Evolutionary conservation across 2,888 invertebrate genomes (phyloP).

Genomic region (Drosophila emarginata): DNA sequence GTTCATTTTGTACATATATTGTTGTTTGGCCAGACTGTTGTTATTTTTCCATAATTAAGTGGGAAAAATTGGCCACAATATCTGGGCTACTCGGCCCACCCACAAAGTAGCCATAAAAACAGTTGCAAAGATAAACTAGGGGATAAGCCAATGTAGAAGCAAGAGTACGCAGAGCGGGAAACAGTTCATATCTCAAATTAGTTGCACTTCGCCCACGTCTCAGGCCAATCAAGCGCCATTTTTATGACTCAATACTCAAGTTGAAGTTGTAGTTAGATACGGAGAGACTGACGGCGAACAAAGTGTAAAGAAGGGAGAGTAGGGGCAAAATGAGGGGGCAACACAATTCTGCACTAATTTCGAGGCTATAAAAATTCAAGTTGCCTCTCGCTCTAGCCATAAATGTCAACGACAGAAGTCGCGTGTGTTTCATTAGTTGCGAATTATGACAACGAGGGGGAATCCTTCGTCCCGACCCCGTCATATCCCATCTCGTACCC

Average conservation of each 20-base stretch:
- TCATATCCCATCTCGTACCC: neutral
- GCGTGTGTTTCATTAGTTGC: slow-evolving; percentile 75
- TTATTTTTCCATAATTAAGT: slow-evolving; percentile 70
- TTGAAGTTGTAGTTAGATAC: slow-evolving; percentile 2
- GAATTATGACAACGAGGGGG: slow-evolving; percentile 62
- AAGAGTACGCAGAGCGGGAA: neutral
- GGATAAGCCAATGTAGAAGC: slow-evolving; percentile 16
- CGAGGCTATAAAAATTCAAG: slow-evolving; percentile 72
- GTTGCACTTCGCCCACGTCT: slow-evolving; percentile 71
- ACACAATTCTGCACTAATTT: slow-evolving; percentile 70
- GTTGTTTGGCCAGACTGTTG: slow-evolving; percentile 35
- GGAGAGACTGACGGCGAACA: too few relatives aligned
- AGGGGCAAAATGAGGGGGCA: neutral
- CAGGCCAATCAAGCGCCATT: slow-evolving; percentile 67
- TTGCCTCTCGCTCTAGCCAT: slow-evolving; percentile 57
- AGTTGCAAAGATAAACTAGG: slow-evolving; percentile 64
- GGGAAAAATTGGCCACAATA: slow-evolving; percentile 63
- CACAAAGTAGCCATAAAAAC: slow-evolving; percentile 63
- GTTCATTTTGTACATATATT: slow-evolving; percentile 19
- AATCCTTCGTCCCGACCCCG: slow-evolving; percentile 13
- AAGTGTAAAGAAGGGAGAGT: neutral
- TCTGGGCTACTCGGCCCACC: slow-evolving; percentile 38
- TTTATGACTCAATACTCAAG: slow-evolving; percentile 66
- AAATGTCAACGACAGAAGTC: slow-evolving; percentile 65
- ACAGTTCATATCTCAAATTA: slow-evolving; percentile 63